Percentiles rank a stretch among this genome's conserved stretches.
Conservation (phyloP, 2,797 vertebrate species). For the Pseudochirops corinnae region DNA sequence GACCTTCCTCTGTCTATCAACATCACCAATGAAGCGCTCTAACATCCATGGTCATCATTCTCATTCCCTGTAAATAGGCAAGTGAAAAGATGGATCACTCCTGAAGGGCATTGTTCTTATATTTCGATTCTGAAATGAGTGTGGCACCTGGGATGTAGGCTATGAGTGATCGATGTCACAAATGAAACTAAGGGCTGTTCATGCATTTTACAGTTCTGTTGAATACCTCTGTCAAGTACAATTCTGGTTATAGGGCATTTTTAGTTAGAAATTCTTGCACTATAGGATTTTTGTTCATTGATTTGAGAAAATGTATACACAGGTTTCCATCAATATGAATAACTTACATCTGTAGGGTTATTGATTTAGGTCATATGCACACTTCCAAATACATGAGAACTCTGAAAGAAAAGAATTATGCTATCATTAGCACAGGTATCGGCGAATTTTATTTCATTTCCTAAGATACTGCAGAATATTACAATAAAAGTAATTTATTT, state of each 20-base stretch:
- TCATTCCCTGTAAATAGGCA: background rate
- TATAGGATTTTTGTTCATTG: constrained; percentile 61
- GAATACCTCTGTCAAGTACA: constrained; percentile 62
- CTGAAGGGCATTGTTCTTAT: background rate
- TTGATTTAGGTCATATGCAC: background rate
- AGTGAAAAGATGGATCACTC: background rate
- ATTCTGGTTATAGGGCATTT: constrained; percentile 57
- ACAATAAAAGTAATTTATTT: background rate
- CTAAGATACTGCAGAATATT: background rate
- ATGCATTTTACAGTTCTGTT: constrained; percentile 46
- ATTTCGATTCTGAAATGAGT: background rate
- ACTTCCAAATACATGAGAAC: background rate
- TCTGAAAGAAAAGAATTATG: background rate
- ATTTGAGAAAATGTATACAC: constrained; percentile 57
- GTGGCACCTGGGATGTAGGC: background rate
- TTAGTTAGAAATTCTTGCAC: constrained; percentile 72
- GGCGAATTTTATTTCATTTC: background rate
- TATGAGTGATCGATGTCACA: constrained; percentile 16
- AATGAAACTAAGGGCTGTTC: constrained; percentile 16
- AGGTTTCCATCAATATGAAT: constrained; percentile 42
- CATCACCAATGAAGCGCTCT: background rate
- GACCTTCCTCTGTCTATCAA: background rate
- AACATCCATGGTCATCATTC: background rate
- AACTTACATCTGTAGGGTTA: background rate
- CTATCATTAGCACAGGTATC: background rate